Base-by-base conservation (phyloP, 1,140 invertebrate genomes). In the Lucilia sericata region DNA sequence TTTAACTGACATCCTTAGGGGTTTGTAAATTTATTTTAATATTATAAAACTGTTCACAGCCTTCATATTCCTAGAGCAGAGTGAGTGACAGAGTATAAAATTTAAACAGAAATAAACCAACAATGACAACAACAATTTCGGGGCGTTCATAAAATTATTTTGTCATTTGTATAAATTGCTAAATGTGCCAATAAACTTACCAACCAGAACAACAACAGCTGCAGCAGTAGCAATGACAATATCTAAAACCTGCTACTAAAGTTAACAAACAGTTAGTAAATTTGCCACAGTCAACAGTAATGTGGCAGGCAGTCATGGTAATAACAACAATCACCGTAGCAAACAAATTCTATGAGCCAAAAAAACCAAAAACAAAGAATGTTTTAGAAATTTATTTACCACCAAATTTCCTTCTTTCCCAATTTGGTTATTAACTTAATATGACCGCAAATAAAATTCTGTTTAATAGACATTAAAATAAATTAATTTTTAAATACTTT, bases 101-200 rank as follows among this genome's bases (percentile, higher is more conserved):
- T 55, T 55, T 55, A 55, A n/a, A 55, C 51, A 10, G 14, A 7
- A 42, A 8, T 5, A 42, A 42, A 42, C 5, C 42, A 42, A 42
- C 42, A 42, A 7, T 8, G 5, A 42, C 42, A 42, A 42, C 42
- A 42, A 8, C 51, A 55, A 17, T 17, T 55, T 55, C 4, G 60
- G 60, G 60, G 65, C 60, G 5, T 17, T 19, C 19, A 70, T 21
- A 70, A 21, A 70, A 70, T 70, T 70, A 70, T 70, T 70, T 70
- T 70, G n/a, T 9, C 65, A 70, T 70, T 70, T 70, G 19, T 21
- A 70, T 70, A 70, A 70, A 25, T 70, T 70, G 65, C 65, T 70
- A 19, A 70, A 21, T 70, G 65, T 19, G n/a, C n/a, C 65, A 70
- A 70, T 70, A 70, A 70, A 70, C 65, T 70, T 25, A 21, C 9